Evolutionary conservation across 64 coral and sea anemone species (phyloP), one percentile per base, ranked within the genome.

Genomic region (Stichodactyla mertensii): DNA sequence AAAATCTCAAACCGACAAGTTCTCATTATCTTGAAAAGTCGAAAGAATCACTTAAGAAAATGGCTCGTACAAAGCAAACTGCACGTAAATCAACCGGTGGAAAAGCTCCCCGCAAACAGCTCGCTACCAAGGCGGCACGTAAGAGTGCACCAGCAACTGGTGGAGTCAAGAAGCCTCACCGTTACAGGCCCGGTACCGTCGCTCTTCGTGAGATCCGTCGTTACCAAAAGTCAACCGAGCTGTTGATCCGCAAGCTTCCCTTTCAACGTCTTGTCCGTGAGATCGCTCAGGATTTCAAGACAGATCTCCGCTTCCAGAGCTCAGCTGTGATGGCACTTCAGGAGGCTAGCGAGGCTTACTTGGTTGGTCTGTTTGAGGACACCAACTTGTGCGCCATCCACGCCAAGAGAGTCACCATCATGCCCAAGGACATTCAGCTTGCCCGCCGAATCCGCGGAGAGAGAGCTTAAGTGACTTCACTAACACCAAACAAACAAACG

Each of bases 371-470:
- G 78, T 95, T 95, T 92, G 94, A 95, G 81, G 94, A 95, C 90
- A 95, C 94, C 84, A 95, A 95, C 90, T 95, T 95, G 94, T 95
- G 94, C 85, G 94, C 94, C 87, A 95, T 95, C 69, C 94, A 95
- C 80, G 94, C 94, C 91, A 97, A 97, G 91, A 91, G 95, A n/a
- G 95, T 93, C 74, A 97, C 91, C 82, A 97, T 95, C 80, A 95
- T 95, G 94, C 94, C 94, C 62, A 95, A 95, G 77, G 94, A 93
- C 54, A 97, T 97, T 81, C 94, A 93, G 86, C 62, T 93, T 23
- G 91, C 91, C 26, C 67, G 85, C 27, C 64, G 94, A 87, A 96
- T 96, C 84, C 91, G 94, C 61, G 94, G 91, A 19, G 83, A 92
- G 81, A 20, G 87, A 84, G 66, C 83, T 14, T 85, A 64, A 74